A percentile compares a stretch with the other conserved stretches of the same genome.
These are phyloP conservation scores for Poeciliopsis retropinna DNA, from an alignment of 2,113 vertebrate genomes.

Conservation along the genomic window DNA sequence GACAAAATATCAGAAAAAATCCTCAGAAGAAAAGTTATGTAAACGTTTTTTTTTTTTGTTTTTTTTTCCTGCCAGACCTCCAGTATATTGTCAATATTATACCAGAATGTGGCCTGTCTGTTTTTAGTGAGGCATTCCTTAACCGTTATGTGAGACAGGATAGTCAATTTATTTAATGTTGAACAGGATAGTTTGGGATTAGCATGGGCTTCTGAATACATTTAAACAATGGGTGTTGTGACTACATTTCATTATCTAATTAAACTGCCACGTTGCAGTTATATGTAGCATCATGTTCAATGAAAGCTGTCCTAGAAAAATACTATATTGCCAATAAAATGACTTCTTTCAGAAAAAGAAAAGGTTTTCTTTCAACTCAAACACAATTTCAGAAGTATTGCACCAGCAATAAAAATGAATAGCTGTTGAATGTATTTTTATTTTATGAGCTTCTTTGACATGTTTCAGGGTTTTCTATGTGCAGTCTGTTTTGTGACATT, in stretches of 20 bases:
- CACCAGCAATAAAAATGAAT: no score
- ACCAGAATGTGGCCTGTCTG: neutral
- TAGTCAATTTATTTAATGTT: neutral
- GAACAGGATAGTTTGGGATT: neutral
- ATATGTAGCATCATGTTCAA: neutral
- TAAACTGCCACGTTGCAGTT: neutral
- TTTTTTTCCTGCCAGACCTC: neutral
- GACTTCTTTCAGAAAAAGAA: neutral
- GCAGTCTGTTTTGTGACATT: no score
- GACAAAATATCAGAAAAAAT: slow-evolving; percentile 1
- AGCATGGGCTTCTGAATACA: neutral
- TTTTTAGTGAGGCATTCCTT: neutral
- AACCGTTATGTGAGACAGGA: neutral
- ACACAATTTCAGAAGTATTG: neutral
- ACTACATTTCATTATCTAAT: no score
- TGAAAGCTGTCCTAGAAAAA: neutral
- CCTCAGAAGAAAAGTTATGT: slow-evolving; percentile 6
- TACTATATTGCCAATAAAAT: neutral
- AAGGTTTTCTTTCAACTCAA: neutral
- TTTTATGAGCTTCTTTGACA: no score
- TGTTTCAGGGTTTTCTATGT: neutral
- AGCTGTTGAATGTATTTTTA: no score
- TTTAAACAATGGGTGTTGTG: neutral
- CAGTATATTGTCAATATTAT: neutral
- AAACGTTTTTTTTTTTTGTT: slow-evolving; percentile 4